These are phyloP conservation scores for Eristalis intricaria DNA, from an alignment of 2,888 invertebrate species.

Conservation along the genomic window DNA sequence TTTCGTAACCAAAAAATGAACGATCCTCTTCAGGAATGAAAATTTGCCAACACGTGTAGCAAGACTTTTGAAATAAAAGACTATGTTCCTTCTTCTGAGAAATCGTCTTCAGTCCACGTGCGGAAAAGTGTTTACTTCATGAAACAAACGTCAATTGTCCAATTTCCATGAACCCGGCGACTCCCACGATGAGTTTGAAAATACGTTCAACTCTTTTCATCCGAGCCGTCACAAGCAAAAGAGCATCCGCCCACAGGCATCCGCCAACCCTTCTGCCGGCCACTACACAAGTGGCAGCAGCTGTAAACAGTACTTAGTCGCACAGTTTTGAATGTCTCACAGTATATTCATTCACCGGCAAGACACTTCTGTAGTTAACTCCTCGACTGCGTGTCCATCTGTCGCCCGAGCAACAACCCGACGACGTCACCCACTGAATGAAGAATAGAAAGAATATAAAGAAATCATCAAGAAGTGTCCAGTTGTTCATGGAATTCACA, in stretches of 20 bases:
- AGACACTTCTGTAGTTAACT: not conserved
- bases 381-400: not conserved
- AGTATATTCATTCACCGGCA: not conserved
- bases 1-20: too few relatives aligned
- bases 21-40: too few relatives aligned
- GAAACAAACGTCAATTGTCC: too few relatives aligned
- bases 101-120: too few relatives aligned
- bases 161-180: too few relatives aligned
- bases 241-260: not conserved
- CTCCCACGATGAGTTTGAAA: not conserved
- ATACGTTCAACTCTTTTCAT: not conserved
- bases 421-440: not conserved
- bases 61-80: too few relatives aligned
- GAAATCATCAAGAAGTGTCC: conserved; percentile 7
- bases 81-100: too few relatives aligned
- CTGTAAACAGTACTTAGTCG: not conserved
- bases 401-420: not conserved
- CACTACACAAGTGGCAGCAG: not conserved
- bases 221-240: not conserved
- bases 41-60: too few relatives aligned
- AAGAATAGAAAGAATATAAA: not conserved
- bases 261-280: not conserved
- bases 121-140: too few relatives aligned
- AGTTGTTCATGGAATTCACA: not conserved
- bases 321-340: not conserved